Evolutionary conservation across 2,113 vertebrate genomes (phyloP), one percentile per base, ranked within the genome.

Genomic region (Seriola dumerili): DNA sequence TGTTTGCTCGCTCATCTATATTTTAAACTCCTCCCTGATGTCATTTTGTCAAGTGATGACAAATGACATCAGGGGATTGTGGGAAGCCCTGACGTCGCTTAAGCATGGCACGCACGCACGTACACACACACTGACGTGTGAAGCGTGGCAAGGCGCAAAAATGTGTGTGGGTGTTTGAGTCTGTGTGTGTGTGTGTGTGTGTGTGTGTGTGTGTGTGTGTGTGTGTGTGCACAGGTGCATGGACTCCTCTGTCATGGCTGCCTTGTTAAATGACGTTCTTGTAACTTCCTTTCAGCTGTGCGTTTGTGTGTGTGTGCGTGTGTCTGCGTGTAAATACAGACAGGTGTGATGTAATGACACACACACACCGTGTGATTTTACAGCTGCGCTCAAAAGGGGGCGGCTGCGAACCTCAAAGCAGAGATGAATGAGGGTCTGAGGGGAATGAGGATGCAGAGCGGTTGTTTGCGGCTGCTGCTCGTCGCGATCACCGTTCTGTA

Each of bases 61-160:
- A 90, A 89, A 87, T 88, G 76, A 79, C 83, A 80, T 88, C 12
- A n/a, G 88, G 84, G 88, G 90, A 78, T 84, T 76, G 78, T n/a
- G 9, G 50, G 70, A 57, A 79, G 48, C 73, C 69, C 85, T 57
- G 0, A n/a, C 1, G 36, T 70, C 76, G 63, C 74, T 72, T 61
- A 67, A 36, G 58, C 46, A 52, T 2, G 4, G 29, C 66, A 70
- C 46, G 42, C 40, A 29, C 52, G 57, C 67, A 77, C 40, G 64
- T 66, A 73, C 38, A 66, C 17, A 23, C 66, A 69, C 29, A 29
- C 29, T 29, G 29, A 29, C 29, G 29, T 29, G 68, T 23, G 57
- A 6, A 36, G 40, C 64, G 63, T 70, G 29, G 14, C 0, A 8
- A 59, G 12, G 36, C 4, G 48, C 34, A 66, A 9, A 48, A 54